These are phyloP conservation scores for Triplophysa tibetana DNA, from an alignment of 2,113 vertebrate species.

Conservation along the genomic window DNA sequence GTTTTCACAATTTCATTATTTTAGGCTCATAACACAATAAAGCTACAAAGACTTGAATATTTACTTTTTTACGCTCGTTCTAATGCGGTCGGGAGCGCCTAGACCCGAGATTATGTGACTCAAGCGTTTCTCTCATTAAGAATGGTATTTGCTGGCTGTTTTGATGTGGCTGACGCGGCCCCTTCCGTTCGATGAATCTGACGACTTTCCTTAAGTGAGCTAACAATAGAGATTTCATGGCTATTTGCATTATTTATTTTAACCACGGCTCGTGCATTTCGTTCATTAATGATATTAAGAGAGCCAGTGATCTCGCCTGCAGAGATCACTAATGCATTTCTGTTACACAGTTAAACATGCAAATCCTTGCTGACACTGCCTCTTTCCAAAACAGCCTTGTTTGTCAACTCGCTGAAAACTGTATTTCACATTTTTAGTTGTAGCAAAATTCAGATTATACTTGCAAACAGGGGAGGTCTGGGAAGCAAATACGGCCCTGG, in stretches of 20 bases:
- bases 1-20: background rate
- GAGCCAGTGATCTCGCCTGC: background rate
- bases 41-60: background rate
- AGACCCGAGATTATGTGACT: conserved; percentile 1
- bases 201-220: background rate
- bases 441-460: background rate
- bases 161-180: background rate
- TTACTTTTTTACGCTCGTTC: background rate
- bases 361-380: conserved; percentile 2
- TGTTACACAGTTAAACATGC: background rate
- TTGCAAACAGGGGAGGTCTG: background rate
- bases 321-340: conserved; percentile 5
- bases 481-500: no score
- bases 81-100: background rate
- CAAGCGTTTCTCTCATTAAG: background rate
- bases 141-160: conserved; percentile 2
- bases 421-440: background rate
- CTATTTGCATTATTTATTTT: conserved; percentile 14
- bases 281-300: background rate
- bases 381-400: background rate
- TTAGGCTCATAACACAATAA: background rate
- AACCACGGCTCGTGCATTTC: background rate
- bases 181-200: conserved; percentile 11
- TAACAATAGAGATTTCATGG: background rate
- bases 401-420: background rate